Percentiles rank a stretch among this genome's conserved stretches.
phyloP scores from a whole-genome alignment of 2,113 vertebrate species.

The Rana temporaria region DNA sequence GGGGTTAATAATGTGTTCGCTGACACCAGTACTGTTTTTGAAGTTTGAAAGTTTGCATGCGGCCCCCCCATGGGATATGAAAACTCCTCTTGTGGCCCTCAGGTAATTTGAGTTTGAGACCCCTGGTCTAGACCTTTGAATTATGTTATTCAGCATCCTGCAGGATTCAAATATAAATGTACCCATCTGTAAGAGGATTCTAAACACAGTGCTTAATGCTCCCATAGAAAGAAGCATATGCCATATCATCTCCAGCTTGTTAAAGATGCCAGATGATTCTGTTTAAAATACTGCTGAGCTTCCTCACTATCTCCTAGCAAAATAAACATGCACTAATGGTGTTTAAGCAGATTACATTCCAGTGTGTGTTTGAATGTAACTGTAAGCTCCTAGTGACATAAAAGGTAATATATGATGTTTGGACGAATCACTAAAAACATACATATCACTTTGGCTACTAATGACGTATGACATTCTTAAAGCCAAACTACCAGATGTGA shows the following conservation, averaged over 20 bases:
- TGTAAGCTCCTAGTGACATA: slow-evolving; percentile 3
- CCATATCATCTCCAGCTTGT: background rate
- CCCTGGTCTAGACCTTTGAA: too few species aligned
- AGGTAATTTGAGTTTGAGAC: too few species aligned
- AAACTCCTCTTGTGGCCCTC: too few species aligned
- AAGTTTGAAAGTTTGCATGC: too few species aligned
- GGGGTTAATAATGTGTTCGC: too few species aligned
- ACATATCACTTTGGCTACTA: background rate
- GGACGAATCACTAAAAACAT: background rate
- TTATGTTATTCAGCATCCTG: too few species aligned
- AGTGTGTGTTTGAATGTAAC: background rate
- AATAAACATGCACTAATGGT: background rate
- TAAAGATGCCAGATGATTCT: background rate
- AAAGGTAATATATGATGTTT: background rate
- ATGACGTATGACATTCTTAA: background rate
- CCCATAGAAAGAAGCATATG: too few species aligned
- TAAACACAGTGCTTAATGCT: too few species aligned
- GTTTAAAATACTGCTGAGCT: slow-evolving; percentile 50
- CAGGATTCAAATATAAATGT: too few species aligned
- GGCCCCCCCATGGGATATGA: too few species aligned
- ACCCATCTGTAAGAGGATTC: background rate
- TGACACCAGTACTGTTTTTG: too few species aligned
- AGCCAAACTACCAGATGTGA: slow-evolving; percentile 3
- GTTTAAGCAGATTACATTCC: background rate
- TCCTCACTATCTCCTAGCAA: background rate